A percentile compares a stretch with the other conserved stretches of the same genome.
Evolutionary conservation across 2,113 vertebrate species (phyloP).

Genomic region (Condylura cristata): DNA sequence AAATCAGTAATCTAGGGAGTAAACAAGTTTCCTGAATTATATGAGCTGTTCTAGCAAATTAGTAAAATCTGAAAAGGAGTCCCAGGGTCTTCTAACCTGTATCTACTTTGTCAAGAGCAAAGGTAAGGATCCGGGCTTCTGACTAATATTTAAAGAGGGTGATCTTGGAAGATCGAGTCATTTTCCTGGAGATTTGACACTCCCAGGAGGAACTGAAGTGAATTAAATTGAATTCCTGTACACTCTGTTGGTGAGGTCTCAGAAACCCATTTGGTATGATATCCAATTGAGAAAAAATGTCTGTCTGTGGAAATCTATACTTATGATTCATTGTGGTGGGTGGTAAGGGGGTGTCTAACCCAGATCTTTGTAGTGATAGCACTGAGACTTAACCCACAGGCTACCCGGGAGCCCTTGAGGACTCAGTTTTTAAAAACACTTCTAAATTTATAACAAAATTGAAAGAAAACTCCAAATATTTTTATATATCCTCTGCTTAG

Average conservation of each 20-base stretch:
- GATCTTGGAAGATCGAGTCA: not conserved
- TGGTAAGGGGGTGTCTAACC: too few species aligned
- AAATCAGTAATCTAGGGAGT: not conserved
- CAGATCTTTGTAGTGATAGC: too few species aligned
- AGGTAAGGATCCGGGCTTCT: not conserved
- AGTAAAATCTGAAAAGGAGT: not conserved
- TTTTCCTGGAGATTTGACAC: not conserved
- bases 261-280: not conserved
- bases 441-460: not conserved
- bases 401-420: too few species aligned
- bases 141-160: not conserved
- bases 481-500: not conserved
- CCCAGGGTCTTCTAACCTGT: not conserved
- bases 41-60: not conserved
- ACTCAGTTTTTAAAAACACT: not conserved
- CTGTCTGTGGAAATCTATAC: not conserved
- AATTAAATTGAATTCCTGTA: not conserved
- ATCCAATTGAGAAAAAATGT: not conserved
- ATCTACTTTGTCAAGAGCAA: not conserved
- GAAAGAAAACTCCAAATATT: not conserved
- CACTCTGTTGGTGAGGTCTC: not conserved
- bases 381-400: too few species aligned
- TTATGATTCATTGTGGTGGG: not conserved
- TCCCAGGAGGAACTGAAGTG: not conserved
- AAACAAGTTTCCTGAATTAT: not conserved